Evolutionary conservation across 2,797 vertebrate species (phyloP).

Genomic region (Bovichtus variegatus): DNA sequence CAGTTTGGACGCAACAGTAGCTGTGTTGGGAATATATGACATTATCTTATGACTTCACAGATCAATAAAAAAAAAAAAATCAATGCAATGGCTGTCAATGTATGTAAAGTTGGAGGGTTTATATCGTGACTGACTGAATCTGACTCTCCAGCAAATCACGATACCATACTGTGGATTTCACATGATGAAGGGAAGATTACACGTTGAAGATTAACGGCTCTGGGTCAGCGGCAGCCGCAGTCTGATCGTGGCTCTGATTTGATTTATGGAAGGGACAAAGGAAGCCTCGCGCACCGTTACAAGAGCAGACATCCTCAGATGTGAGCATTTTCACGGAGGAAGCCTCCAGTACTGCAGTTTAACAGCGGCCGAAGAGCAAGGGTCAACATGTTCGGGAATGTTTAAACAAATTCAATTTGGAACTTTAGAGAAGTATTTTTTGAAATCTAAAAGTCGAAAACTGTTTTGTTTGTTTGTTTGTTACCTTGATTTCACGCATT

Average conservation of each 20-base stretch:
- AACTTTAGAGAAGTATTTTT: neutral
- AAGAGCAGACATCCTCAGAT: constrained; percentile 21
- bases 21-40: constrained; percentile 37
- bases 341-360: neutral
- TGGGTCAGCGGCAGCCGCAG: constrained; percentile 7
- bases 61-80: constrained; percentile 2
- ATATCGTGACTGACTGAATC: constrained; percentile 6
- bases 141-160: neutral
- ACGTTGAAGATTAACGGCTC: constrained; percentile 5
- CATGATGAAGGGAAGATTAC: neutral
- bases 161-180: constrained; percentile 2
- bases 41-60: constrained; percentile 40
- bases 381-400: neutral
- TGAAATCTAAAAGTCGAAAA: too few relatives aligned
- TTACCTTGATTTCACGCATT: neutral
- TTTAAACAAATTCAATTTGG: neutral
- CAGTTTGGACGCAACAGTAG: constrained; percentile 51
- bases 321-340: constrained; percentile 46
- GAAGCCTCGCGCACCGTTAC: constrained; percentile 18
- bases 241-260: constrained; percentile 22
- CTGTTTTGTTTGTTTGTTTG: neutral
- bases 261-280: constrained; percentile 16
- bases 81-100: neutral
- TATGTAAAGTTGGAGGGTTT: neutral
- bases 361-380: neutral